Evolutionary conservation across 2,797 vertebrate genomes (phyloP).

Genomic region (Hoplostethus mediterraneus): DNA sequence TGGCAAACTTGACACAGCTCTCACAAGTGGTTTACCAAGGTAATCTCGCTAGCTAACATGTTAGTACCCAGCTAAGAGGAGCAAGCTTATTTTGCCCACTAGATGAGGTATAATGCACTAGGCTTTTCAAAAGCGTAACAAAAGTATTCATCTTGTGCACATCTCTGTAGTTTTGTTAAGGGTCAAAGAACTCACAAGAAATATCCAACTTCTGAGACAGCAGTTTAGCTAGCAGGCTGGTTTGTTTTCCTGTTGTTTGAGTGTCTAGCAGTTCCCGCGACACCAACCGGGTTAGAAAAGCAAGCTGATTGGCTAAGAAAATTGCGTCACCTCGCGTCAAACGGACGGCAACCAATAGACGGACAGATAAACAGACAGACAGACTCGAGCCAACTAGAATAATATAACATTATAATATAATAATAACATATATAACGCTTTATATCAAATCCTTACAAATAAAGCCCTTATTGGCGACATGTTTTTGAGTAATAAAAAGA

Average conservation of each 20-base stretch:
- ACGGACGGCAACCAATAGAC: background rate
- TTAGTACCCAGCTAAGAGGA: background rate
- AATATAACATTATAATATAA: too few relatives aligned
- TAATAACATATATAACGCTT: too few relatives aligned
- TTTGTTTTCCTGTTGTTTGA: conserved; percentile 1
- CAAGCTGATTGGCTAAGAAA: conserved; percentile 44
- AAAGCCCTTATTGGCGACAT: too few relatives aligned
- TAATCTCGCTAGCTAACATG: conserved; percentile 15
- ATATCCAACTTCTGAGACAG: fast-evolving
- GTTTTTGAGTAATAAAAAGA: too few relatives aligned
- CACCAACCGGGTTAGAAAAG: conserved; percentile 24
- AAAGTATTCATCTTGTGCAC: too few relatives aligned
- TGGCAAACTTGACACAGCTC: background rate
- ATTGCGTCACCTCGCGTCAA: conserved; percentile 33
- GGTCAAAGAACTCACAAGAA: conserved; percentile 9
- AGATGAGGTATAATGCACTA: background rate
- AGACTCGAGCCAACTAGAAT: too few relatives aligned
- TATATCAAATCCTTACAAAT: too few relatives aligned
- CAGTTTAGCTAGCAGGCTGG: too few relatives aligned
- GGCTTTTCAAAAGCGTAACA: background rate
- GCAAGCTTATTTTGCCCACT: background rate
- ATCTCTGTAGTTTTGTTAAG: too few relatives aligned
- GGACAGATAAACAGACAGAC: background rate
- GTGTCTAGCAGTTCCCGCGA: conserved; percentile 49
- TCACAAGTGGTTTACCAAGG: background rate